phyloP scores from a whole-genome alignment of 2,113 vertebrate genomes.

The Neotragus pygmaeus region DNA sequence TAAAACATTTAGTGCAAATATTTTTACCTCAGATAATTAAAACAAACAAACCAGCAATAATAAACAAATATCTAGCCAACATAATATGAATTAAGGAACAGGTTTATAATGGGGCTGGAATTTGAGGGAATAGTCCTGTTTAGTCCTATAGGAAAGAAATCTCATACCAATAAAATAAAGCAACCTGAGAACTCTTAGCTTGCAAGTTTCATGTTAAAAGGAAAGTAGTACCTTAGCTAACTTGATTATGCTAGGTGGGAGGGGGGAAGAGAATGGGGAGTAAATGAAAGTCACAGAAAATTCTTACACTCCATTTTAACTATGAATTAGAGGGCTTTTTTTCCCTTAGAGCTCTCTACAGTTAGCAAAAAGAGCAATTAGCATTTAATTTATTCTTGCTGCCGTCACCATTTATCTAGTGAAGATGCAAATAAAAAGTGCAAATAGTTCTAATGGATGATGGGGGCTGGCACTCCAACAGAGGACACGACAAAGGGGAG shows the following conservation, averaged over 20 bases:
- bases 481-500: neutral
- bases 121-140: neutral
- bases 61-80: neutral
- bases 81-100: neutral
- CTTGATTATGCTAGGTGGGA: neutral
- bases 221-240: neutral
- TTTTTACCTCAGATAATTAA: neutral
- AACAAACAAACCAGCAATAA: neutral
- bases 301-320: neutral
- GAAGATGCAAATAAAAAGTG: neutral
- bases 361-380: constrained; percentile 13
- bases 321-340: neutral
- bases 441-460: neutral
- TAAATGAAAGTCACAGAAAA: neutral
- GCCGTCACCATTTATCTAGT: neutral
- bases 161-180: neutral
- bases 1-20: too few relatives aligned
- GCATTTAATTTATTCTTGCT: constrained; percentile 15
- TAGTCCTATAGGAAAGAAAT: neutral
- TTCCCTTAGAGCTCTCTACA: neutral
- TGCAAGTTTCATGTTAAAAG: neutral
- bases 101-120: neutral
- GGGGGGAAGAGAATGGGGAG: neutral
- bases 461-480: neutral
- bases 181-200: neutral